Evolutionary conservation across 2,888 invertebrate genomes (phyloP).

Genomic region (Plemyria rubiginata): DNA sequence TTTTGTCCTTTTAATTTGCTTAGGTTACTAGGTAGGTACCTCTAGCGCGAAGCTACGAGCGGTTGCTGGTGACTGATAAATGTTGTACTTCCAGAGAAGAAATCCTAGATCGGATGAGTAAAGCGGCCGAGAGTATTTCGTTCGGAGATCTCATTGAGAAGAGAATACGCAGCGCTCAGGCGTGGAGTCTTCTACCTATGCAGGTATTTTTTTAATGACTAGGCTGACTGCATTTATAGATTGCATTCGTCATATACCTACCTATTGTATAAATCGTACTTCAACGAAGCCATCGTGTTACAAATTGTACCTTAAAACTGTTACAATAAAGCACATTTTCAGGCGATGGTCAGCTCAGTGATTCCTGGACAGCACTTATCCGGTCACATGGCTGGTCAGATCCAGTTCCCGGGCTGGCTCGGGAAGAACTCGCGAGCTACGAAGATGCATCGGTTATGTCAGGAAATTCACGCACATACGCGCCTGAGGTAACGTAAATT

Average conservation of each 20-base stretch:
- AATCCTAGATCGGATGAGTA: slow-evolving; percentile 88
- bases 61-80: not conserved
- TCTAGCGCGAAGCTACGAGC: too few relatives aligned
- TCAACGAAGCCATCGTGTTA: too few relatives aligned
- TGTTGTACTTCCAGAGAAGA: slow-evolving; percentile 71
- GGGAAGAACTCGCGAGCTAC: slow-evolving; percentile 95
- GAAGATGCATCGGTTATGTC: slow-evolving; percentile 92
- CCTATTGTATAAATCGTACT: too few relatives aligned
- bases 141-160: slow-evolving; percentile 94
- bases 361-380: slow-evolving; percentile 94
- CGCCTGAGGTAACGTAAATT: slow-evolving; percentile 86
- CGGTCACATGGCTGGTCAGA: slow-evolving; percentile 91
- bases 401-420: slow-evolving; percentile 97
- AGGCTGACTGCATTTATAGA: too few relatives aligned
- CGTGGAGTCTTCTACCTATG: slow-evolving; percentile 94
- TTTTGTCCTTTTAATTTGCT: too few relatives aligned
- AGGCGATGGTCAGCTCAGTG: slow-evolving; percentile 96
- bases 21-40: too few relatives aligned
- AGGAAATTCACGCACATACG: slow-evolving; percentile 95
- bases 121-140: slow-evolving; percentile 94
- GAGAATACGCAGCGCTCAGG: slow-evolving; percentile 90
- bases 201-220: slow-evolving; percentile 65
- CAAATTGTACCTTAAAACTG: not conserved
- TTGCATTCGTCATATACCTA: too few relatives aligned
- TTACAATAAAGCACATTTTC: slow-evolving; percentile 45